Percentiles rank a stretch among this genome's conserved stretches.
These are phyloP conservation scores for Hypomecis punctinalis DNA, from an alignment of 2,888 invertebrate species.

Conservation along the genomic window DNA sequence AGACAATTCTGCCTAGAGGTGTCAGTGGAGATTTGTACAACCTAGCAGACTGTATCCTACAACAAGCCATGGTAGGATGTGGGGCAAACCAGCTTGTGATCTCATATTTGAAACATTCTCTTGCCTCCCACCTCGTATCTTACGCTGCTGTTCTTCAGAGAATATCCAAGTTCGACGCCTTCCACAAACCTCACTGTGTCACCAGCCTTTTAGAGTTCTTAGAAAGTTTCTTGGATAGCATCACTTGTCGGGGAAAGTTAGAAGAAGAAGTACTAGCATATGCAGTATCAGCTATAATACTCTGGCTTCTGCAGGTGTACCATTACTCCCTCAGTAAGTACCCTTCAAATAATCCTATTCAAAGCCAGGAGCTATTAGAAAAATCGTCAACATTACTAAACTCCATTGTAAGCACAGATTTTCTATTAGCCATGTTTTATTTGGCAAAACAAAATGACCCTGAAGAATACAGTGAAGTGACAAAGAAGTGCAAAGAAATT, in stretches of 20 bases:
- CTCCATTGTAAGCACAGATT: slow-evolving; percentile 89
- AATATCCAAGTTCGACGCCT: slow-evolving; percentile 95
- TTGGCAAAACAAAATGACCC: slow-evolving; percentile 92
- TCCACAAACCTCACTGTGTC: slow-evolving; percentile 95
- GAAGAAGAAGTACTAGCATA: slow-evolving; percentile 95
- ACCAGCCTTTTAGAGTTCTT: slow-evolving; percentile 94
- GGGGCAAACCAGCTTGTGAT: slow-evolving; percentile 96
- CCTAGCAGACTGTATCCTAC: slow-evolving; percentile 95
- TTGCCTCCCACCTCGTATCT: slow-evolving; percentile 95
- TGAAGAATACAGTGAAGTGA: slow-evolving; percentile 87
- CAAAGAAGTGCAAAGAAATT: slow-evolving; percentile 92
- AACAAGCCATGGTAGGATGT: slow-evolving; percentile 97
- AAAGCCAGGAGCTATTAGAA: slow-evolving; percentile 87
- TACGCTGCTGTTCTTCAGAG: slow-evolving; percentile 95
- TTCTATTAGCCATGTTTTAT: slow-evolving; percentile 92
- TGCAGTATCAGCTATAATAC: slow-evolving; percentile 91
- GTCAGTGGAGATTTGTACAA: slow-evolving; percentile 97
- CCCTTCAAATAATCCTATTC: slow-evolving; percentile 77
- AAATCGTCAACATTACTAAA: slow-evolving; percentile 89
- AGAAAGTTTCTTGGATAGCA: slow-evolving; percentile 87
- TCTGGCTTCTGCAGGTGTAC: slow-evolving; percentile 93
- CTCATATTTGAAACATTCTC: slow-evolving; percentile 96
- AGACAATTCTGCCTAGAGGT: slow-evolving; percentile 95
- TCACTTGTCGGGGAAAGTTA: slow-evolving; percentile 91
- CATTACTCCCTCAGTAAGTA: slow-evolving; percentile 79